Base-by-base conservation (phyloP, 2,113 vertebrate species). In the Cyanocitta stelleri region DNA sequence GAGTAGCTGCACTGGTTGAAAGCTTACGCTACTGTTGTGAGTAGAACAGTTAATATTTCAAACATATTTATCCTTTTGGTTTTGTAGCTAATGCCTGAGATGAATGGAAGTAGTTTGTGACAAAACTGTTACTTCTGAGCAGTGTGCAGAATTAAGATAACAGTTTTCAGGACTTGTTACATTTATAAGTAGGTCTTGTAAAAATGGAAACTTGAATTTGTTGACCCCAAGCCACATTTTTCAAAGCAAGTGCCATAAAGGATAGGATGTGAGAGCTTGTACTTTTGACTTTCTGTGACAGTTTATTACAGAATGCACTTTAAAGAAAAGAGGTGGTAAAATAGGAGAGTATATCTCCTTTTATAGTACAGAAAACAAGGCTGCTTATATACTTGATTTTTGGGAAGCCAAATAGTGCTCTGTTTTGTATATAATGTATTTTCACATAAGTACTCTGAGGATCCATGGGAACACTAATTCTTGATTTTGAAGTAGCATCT, bases 241-340 rank as follows among this genome's bases (percentile, higher is more conserved):
- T 75, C 43, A 73, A 52, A 73, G 54, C 11, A 32, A 37, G 37
- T 64, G 32, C 35, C 17, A 3, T 43, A n/a, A 71, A 69, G 49
- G 22, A 11, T 8, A 56, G 69, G 4, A 20, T 87, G 66, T 3
- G 3, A 55, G 56, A 72, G 35, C 27, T 78, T 0, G 0, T 92
- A n/a, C 29, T 74, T 76, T 7, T 63, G 21, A 35, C 39, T 30
- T 72, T 66, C 13, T 64, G 13, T 58, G n/a, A 32, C 10, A 39
- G 32, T 72, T 95, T 44, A 29, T 32, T 77, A 29, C 16, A 61
- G 43, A 85, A 39, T 43, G 17, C 19, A 22, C 27, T 87, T 79
- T 1, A 49, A 82, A 72, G n/a, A 41, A 30, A 56, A 51, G 43
- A 41, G 24, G 16, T 56, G 35, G 10, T 69, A 13, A 82, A 66